phyloP scores from a whole-genome alignment of 1,140 invertebrate species.

The Aplysia californica region DNA sequence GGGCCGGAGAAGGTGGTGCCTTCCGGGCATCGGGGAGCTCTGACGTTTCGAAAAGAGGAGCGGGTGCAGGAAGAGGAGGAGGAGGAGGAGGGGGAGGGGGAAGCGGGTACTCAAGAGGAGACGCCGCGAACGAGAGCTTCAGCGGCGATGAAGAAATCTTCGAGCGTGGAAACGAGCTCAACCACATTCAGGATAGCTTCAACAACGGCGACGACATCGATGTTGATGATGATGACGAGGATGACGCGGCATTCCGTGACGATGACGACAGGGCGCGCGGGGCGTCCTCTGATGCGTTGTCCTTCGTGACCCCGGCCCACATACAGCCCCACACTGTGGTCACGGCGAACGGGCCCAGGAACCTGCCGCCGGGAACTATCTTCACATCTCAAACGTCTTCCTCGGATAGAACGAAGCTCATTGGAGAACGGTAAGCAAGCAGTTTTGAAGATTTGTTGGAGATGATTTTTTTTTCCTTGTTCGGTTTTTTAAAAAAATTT shows the following conservation, averaged over 20 bases:
- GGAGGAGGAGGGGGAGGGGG: too few species aligned
- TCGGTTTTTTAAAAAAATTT: too few species aligned
- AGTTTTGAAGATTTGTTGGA: too few species aligned
- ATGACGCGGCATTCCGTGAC: background rate
- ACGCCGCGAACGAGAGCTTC: too few species aligned
- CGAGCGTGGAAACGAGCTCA: background rate
- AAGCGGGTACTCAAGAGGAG: too few species aligned
- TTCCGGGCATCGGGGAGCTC: background rate
- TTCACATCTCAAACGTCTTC: conserved; percentile 70
- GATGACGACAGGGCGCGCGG: background rate
- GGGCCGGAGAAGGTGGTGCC: conserved; percentile 50
- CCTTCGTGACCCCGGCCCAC: background rate
- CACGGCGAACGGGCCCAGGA: conserved; percentile 75
- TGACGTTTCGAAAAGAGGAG: background rate
- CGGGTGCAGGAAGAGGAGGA: too few species aligned
- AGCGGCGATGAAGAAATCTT: background rate
- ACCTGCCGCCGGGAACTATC: conserved; percentile 67
- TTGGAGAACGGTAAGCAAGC: conserved; percentile 52
- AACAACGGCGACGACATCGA: conserved; percentile 29
- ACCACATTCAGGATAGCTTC: conserved; percentile 18
- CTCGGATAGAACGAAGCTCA: conserved; percentile 66
- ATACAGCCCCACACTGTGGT: conserved; percentile 48
- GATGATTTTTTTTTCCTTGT: too few species aligned
- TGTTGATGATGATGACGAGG: background rate
- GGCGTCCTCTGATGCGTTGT: background rate